A percentile compares a stretch with the other conserved stretches of the same genome.
Conservation (phyloP, 2,797 vertebrate genomes). For the Anguilla megastoma region DNA sequence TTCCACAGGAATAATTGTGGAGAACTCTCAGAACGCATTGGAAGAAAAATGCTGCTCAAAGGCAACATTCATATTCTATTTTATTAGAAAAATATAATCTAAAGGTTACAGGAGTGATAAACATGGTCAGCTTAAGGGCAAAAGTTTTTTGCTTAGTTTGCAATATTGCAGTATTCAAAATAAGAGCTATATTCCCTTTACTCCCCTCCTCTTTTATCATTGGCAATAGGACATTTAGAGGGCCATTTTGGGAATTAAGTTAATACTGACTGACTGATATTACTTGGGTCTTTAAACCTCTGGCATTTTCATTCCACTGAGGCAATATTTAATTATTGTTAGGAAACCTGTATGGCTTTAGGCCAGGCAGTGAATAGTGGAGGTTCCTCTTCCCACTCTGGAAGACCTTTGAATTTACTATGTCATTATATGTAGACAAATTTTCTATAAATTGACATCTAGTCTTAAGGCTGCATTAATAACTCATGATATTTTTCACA, state of each 20-base stretch:
- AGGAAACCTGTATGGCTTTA: constrained; percentile 19
- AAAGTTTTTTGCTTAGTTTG: background rate
- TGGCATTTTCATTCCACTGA: constrained; percentile 28
- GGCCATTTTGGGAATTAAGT: constrained; percentile 27
- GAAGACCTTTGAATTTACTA: constrained; percentile 8
- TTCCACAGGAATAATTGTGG: background rate
- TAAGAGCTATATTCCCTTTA: background rate
- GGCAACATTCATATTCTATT: background rate
- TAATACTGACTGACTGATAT: constrained; percentile 18
- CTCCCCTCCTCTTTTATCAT: background rate
- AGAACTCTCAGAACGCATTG: background rate
- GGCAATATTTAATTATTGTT: constrained; percentile 23
- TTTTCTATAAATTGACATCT: background rate
- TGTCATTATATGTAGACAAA: background rate
- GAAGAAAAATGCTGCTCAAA: background rate
- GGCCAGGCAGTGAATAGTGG: constrained; percentile 3
- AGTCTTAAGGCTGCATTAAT: background rate
- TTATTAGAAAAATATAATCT: background rate
- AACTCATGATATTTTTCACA: background rate
- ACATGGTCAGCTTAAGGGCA: background rate
- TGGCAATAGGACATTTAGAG: constrained; percentile 1
- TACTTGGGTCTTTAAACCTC: constrained; percentile 1
- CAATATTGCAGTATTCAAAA: background rate
- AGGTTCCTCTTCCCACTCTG: background rate
- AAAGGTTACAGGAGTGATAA: background rate